Evolutionary conservation across 35 echinoderm and acorn worm species (phyloP).

Genomic region (Nesometra sesokonis): DNA sequence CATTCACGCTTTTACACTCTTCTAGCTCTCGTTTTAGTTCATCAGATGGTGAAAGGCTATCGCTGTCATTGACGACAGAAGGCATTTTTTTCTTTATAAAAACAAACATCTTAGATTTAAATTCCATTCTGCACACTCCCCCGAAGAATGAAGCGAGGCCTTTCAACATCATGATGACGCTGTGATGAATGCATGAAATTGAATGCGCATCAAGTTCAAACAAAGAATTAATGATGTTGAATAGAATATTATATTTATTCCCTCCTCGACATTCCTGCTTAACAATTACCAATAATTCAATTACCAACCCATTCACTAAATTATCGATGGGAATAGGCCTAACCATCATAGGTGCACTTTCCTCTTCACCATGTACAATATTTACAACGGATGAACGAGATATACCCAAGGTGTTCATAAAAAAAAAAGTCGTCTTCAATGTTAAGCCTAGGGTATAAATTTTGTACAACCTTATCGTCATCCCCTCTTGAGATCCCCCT

Average conservation of each 20-base stretch:
- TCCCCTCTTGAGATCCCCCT: not conserved
- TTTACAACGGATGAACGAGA: not conserved
- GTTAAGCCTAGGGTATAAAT: not conserved
- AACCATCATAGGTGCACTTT: not conserved
- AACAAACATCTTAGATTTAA: not conserved
- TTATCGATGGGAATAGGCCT: not conserved
- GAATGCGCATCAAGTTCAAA: not conserved
- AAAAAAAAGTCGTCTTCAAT: too few species aligned
- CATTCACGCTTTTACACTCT: not conserved
- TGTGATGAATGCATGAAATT: not conserved
- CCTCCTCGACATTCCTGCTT: not conserved
- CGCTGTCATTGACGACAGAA: not conserved
- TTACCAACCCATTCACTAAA: not conserved
- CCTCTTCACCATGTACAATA: not conserved
- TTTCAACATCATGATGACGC: not conserved
- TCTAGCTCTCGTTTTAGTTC: not conserved
- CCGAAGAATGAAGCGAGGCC: not conserved
- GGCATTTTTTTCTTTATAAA: not conserved
- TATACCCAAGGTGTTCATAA: not conserved
- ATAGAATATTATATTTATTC: not conserved
- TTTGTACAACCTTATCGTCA: not conserved
- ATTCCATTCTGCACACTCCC: not conserved
- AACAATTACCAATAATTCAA: not conserved
- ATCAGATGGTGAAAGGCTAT: not conserved
- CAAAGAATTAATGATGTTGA: not conserved